Evolutionary conservation across 2,797 vertebrate species (phyloP).

Genomic region (Coreius guichenoti): DNA sequence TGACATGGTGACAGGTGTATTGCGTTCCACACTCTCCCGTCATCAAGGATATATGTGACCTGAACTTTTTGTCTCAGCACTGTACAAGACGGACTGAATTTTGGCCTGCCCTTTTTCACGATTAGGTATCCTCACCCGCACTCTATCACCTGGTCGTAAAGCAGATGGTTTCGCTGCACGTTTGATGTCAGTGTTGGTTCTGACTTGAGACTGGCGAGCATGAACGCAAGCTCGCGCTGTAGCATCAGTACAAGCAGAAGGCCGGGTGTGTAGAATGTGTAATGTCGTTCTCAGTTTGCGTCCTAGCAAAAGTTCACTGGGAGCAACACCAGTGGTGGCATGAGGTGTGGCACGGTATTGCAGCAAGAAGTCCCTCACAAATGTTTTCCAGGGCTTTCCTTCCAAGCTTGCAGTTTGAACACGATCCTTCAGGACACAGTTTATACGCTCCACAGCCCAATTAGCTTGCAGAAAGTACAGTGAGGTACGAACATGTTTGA

Average conservation of each 20-base stretch:
- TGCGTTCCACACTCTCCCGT: neutral
- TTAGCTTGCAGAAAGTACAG: neutral
- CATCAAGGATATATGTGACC: neutral
- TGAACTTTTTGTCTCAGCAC: neutral
- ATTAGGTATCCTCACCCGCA: neutral
- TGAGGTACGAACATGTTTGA: neutral
- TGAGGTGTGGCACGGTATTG: neutral
- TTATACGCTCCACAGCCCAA: neutral
- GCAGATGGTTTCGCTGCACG: neutral
- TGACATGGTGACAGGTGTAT: neutral
- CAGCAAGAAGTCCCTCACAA: neutral
- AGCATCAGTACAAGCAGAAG: neutral
- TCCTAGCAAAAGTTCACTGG: neutral
- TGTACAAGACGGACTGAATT: neutral
- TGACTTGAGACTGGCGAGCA: neutral
- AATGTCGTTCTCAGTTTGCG: neutral
- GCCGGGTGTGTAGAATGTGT: neutral
- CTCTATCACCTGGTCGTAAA: neutral
- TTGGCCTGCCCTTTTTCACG: neutral
- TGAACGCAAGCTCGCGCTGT: neutral
- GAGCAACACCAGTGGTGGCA: neutral
- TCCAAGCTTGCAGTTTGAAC: neutral
- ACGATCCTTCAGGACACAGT: neutral
- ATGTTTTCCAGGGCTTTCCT: neutral
- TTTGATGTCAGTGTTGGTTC: slow-evolving; percentile 1